Conservation (phyloP, 2,888 invertebrate genomes). For the Agrotis clavis region DNA sequence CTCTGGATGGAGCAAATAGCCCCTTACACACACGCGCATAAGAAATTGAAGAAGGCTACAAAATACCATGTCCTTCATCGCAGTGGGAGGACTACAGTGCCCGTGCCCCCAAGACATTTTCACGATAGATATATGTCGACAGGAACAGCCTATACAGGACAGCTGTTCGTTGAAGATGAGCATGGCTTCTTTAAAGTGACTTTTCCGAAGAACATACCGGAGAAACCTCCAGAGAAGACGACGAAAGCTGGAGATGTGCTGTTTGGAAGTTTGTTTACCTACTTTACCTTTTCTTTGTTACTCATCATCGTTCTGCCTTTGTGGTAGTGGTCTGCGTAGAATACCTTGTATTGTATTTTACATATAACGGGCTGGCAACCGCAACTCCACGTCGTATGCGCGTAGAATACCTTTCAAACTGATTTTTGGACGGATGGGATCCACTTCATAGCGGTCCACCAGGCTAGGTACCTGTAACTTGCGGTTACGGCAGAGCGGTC, state of each 20-base stretch:
- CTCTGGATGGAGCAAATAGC: neutral
- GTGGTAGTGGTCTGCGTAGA: neutral
- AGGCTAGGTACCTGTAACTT: no score
- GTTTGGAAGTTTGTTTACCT: constrained; percentile 19
- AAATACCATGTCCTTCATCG: no score
- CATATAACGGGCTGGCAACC: no score
- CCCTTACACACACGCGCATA: neutral
- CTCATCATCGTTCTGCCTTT: fast-evolving
- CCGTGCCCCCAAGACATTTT: no score
- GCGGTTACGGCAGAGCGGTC: no score
- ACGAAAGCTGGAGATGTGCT: constrained; percentile 9
- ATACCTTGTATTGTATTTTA: no score
- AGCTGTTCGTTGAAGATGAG: neutral
- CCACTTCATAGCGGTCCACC: no score
- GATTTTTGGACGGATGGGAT: neutral
- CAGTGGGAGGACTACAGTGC: neutral
- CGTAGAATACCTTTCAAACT: neutral
- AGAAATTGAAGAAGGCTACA: neutral
- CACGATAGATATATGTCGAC: neutral
- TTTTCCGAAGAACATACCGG: neutral
- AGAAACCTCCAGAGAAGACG: no score
- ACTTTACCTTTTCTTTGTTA: neutral
- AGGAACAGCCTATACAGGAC: neutral
- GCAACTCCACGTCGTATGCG: no score
- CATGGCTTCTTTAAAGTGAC: neutral